Evolutionary conservation across 2,113 vertebrate genomes (phyloP), one percentile per base, ranked within the genome.

Genomic region (Dicrurus megarhynchus): DNA sequence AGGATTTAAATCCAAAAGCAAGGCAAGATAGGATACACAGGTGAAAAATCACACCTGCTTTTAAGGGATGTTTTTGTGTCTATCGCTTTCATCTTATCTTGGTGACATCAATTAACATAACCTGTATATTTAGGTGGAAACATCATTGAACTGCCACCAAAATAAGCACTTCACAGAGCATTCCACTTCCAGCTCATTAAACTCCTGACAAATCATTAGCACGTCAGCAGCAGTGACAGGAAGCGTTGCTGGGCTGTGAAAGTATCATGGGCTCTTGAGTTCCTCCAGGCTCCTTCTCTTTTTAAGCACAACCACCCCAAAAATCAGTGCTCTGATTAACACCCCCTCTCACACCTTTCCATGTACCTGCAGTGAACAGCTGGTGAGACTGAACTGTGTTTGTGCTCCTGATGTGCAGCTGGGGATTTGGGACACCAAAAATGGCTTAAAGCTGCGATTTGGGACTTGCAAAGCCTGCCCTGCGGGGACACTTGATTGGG

Each of bases 151-250:
- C 52, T 70, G 26, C 39, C 82, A 73, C 64, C 67, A 78, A 84
- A 84, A 81, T 11, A 41, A 84, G 57, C 63, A 89, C 91, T 94
- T 95, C 86, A 92, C 60, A 96, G 64, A 90, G 57, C 84, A 76
- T 13, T 63, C 63, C 3, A 5, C 35, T 83, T 85, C 47, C 81
- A 89, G 5, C 81, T 92, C 94, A 67, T 94, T 84, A 91, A 89
- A 59, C 35, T 49, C 81, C 57, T 94, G 82, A 84, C 56, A 90
- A 74, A 84, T 89, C 91, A 96, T 95, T 95, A 96, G 88, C 96
- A 96, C 37, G 0, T 84, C 49, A 50, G 56, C 56, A 63, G 64
- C 42, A 84, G 64, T 41, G 26, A n/a, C 44, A 56, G 69, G 91
- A 76, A 79, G 53, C 1, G 0, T 57, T 79, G n/a, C 84, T 91